Evolutionary conservation across 2,113 vertebrate species (phyloP).

Genomic region (Varanus komodoensis): DNA sequence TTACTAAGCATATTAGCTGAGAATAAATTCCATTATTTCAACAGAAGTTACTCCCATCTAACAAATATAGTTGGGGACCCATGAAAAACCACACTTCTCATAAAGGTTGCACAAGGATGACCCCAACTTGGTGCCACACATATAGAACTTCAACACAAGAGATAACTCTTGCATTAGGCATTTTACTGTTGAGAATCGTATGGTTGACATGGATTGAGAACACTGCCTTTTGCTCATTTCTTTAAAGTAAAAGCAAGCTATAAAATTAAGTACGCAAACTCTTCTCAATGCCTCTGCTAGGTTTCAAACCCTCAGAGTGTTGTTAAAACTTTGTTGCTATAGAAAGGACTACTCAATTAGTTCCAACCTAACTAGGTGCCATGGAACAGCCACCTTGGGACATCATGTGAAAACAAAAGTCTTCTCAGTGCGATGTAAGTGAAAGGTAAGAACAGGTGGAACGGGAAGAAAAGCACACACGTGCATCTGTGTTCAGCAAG

Average conservation of each 20-base stretch:
- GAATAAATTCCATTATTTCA: not conserved
- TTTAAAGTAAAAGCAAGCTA: conserved; percentile 53
- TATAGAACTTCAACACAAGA: conserved; percentile 58
- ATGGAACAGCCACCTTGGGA: conserved; percentile 39
- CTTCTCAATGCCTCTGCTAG: conserved; percentile 12
- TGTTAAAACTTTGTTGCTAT: conserved; percentile 25
- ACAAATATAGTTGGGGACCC: not conserved
- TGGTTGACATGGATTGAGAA: not conserved
- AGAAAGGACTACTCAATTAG: conserved; percentile 22
- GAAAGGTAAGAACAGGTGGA: conserved; percentile 41
- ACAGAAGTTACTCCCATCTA: not conserved
- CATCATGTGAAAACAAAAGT: conserved; percentile 45
- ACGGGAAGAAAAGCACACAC: conserved; percentile 20
- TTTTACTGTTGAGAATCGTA: not conserved
- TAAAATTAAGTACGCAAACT: conserved; percentile 48
- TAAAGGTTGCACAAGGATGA: conserved; percentile 49
- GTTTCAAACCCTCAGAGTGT: not conserved
- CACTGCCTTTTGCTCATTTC: conserved; percentile 22
- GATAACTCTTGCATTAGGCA: conserved; percentile 54
- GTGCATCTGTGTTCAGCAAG: conserved; percentile 2
- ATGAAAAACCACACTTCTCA: conserved; percentile 67
- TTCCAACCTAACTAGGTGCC: conserved; percentile 34
- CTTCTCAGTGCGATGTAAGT: conserved; percentile 1
- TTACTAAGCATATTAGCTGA: not conserved
- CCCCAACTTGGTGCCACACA: conserved; percentile 40